Base-by-base conservation (phyloP, 1,140 invertebrate species). In the Archivesica marissinica region DNA sequence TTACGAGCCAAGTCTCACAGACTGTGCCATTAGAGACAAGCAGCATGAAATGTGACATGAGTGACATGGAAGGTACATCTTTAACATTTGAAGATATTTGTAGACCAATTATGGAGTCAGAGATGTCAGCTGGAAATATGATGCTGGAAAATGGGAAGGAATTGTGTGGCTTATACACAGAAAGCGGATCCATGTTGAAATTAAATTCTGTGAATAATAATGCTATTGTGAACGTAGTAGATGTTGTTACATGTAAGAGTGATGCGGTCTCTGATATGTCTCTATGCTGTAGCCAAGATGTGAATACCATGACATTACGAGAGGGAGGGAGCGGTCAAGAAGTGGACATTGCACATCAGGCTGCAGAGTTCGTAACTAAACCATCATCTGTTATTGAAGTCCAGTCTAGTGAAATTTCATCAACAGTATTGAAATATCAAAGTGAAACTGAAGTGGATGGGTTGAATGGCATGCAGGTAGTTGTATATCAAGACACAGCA, bases 51-150 rank as follows among this genome's bases (percentile, higher is more conserved):
- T 23, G 30, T 41, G 38, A 78, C 13, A n/a, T n/a, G n/a, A 23
- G 41, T 78, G 33, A 38, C 25, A 11, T 41, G 28, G 77, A 72
- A 33, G 23, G 44, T 11, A 33, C 15, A 47, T 17, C n/a, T 6
- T 28, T 66, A 11, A 79, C 77, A 66, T 66, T 79, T 66, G 77
- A 66, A 44, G 56, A 79, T 64, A 59, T 79, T 39, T 79, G 56
- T 64, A 39, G 59, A 50, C 59, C 77, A 47, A 79, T 79, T 15
- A 66, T 66, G 44, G 77, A 79, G 52, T 38, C 56, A 33, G 77
- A 66, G 68, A 30, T 79, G 41, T 59, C 54, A 30, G 23, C 38
- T 28, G 39, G 25, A 13, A 30, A 11, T 33, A 33, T 64, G 6
- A 20, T 25, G 30, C 30, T 15, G 30, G 0, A 6, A 6, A 6